Evolutionary conservation across 1,140 invertebrate species (phyloP).

Genomic region (Pantala flavescens): DNA sequence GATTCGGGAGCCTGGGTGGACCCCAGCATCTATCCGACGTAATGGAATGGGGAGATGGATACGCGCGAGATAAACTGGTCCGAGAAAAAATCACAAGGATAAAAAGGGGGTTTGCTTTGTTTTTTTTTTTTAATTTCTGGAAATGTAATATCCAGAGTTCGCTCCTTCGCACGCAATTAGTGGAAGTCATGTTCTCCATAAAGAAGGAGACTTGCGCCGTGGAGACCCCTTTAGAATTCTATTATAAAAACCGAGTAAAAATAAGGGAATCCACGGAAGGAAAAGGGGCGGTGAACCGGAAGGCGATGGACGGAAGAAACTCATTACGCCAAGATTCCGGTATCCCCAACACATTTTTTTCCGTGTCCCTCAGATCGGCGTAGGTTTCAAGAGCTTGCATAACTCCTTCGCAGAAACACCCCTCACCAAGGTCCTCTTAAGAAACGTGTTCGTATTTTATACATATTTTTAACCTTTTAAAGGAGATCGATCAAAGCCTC

Average conservation of each 20-base stretch:
- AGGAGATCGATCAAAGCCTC: too few species aligned
- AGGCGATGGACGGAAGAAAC: neutral
- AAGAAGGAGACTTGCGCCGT: neutral
- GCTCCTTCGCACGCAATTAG: neutral
- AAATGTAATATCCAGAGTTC: neutral
- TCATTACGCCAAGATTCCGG: neutral
- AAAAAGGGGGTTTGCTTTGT: neutral
- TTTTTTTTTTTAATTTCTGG: slow-evolving; percentile 7
- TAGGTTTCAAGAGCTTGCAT: neutral
- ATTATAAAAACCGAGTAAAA: slow-evolving; percentile 6
- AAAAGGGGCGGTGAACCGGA: neutral
- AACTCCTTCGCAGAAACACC: neutral
- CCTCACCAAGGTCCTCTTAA: too few species aligned
- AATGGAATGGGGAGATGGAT: too few species aligned
- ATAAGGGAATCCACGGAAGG: neutral
- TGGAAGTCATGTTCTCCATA: neutral
- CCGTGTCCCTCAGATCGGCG: too few species aligned
- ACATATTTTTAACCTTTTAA: too few species aligned
- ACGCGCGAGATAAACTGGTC: neutral
- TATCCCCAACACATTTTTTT: neutral
- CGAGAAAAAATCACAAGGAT: neutral
- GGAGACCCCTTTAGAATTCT: neutral
- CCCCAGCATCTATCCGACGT: too few species aligned
- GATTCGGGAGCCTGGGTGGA: too few species aligned
- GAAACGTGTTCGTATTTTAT: too few species aligned